These are phyloP conservation scores for Premnoplex brunnescens DNA, from an alignment of 2,797 vertebrate genomes.

Conservation along the genomic window DNA sequence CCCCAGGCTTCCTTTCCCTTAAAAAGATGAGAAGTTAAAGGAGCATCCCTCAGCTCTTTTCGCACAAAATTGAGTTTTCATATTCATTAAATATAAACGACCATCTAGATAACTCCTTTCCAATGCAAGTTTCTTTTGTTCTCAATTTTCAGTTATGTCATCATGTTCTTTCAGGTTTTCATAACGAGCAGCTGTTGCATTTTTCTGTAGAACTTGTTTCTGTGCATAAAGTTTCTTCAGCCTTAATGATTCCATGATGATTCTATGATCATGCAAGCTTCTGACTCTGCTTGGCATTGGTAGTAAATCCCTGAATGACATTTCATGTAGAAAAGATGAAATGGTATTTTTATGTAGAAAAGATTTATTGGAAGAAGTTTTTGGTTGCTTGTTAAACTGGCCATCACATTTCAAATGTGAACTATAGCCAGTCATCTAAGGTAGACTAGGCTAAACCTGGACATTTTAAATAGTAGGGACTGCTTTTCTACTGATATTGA, in stretches of 20 bases:
- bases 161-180: neutral
- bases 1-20: neutral
- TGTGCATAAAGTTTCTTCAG: neutral
- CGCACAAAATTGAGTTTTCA: neutral
- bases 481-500: neutral
- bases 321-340: neutral
- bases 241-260: neutral
- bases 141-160: neutral
- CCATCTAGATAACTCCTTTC: neutral
- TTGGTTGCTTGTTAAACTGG: neutral
- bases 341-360: neutral
- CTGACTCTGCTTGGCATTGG: neutral
- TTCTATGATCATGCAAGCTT: neutral
- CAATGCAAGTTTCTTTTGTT: neutral
- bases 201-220: neutral
- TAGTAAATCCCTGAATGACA: neutral
- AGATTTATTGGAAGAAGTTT: neutral
- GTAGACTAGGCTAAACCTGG: neutral
- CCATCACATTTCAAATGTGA: neutral
- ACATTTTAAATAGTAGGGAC: neutral
- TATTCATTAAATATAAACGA: neutral
- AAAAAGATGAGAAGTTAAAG: neutral
- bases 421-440: neutral
- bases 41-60: neutral
- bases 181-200: neutral